phyloP scores from a whole-genome alignment of 2,797 vertebrate species.

The Eospalax fontanierii region DNA sequence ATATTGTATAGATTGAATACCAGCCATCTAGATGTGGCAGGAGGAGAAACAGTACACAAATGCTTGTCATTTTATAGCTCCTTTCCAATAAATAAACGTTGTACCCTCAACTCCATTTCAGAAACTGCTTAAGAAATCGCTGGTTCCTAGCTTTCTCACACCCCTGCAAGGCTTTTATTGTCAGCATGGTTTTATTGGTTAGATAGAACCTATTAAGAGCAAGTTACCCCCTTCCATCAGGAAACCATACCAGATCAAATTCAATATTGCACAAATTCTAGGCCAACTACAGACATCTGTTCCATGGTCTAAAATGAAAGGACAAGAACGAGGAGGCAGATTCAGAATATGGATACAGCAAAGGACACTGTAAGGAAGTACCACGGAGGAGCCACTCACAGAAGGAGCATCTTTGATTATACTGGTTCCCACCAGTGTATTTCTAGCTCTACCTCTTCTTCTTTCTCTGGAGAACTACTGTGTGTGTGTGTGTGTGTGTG shows the following conservation, averaged over 20 bases:
- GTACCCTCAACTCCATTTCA: not conserved
- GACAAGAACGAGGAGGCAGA: conserved; percentile 35
- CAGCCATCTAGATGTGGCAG: not conserved
- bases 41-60: not conserved
- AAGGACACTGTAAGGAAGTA: not conserved
- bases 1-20: not conserved
- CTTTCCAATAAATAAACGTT: not conserved
- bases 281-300: conserved; percentile 2
- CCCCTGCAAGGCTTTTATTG: conserved; percentile 1
- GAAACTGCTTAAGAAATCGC: conserved; percentile 22
- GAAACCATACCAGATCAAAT: conserved; percentile 46
- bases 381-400: not conserved
- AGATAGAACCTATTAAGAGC: not conserved
- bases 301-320: conserved; percentile 53
- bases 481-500: too few relatives aligned
- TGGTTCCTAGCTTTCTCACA: conserved; percentile 10
- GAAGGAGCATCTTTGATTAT: conserved; percentile 63
- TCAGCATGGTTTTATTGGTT: conserved; percentile 53
- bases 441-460: not conserved
- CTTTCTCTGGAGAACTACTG: not conserved
- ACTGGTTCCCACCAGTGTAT: not conserved
- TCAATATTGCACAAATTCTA: conserved; percentile 37
- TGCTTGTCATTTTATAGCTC: not conserved
- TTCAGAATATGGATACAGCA: conserved; percentile 64
- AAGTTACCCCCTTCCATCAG: not conserved